phyloP scores from a whole-genome alignment of 2,113 vertebrate species.

The Apaloderma vittatum region DNA sequence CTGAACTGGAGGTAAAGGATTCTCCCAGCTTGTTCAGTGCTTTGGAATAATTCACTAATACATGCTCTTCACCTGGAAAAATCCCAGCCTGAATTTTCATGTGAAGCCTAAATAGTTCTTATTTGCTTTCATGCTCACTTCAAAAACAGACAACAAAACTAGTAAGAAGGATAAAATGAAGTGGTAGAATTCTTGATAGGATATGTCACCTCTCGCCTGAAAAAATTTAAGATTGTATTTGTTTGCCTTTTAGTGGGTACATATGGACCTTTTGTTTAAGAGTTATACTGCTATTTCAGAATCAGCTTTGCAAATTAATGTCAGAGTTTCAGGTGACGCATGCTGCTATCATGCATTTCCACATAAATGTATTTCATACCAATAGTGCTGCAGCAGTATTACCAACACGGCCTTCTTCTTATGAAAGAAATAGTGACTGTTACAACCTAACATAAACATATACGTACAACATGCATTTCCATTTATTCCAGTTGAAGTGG shows the following conservation, averaged over 20 bases:
- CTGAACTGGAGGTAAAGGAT: neutral
- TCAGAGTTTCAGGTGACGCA: neutral
- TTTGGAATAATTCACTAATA: neutral
- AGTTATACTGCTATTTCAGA: neutral
- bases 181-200: neutral
- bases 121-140: neutral
- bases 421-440: neutral
- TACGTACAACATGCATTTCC: neutral
- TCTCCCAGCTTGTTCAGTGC: neutral
- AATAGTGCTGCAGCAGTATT: neutral
- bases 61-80: neutral
- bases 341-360: neutral
- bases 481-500: neutral
- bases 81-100: neutral
- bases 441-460: neutral
- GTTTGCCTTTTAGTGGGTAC: neutral
- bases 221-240: neutral
- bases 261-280: neutral
- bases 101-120: neutral
- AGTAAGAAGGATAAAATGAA: neutral
- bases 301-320: neutral
- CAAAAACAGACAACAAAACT: constrained; percentile 6
- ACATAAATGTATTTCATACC: neutral
- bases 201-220: neutral
- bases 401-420: neutral